Base-by-base conservation (phyloP, 2,797 vertebrate genomes). In the Acipenser transmontanus region DNA sequence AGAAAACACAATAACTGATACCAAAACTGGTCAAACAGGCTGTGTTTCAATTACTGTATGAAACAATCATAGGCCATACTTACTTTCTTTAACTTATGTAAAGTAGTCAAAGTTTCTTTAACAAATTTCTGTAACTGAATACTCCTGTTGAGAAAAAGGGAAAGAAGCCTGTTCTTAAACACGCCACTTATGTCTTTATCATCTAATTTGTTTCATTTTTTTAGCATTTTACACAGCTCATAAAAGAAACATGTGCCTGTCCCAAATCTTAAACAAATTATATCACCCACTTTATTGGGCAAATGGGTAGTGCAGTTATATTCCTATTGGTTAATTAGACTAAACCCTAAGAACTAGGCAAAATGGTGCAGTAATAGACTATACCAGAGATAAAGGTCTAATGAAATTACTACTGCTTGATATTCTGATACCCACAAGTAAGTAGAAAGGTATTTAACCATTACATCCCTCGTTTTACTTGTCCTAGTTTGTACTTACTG, bases 1-100 rank as follows among this genome's bases (percentile, higher is more conserved):
- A 62, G 34, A 52, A 47, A n/a, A 11, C 47, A n/a, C 62, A 20
- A 48, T 49, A 8, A 11, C 47, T 4, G 61, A 10, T 57, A 14
- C 12, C 47, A 34, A 34, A 34, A 34, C 4, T 34, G 34, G 34
- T 34, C 34, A 34, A 34, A 34, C 34, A 34, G 4, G 34, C 34
- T 34, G 34, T 34, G 34, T 34, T 34, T 34, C 34, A 34, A 34
- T 34, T 34, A 34, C 34, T 4, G 34, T 34, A 34, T 34, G 34
- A 34, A 34, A 34, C 34, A 34, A 34, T 34, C 34, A 34, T 4
- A 34, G 34, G 34, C 34, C 34, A 34, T 34, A 67, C 74, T 61
- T 49, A 91, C 89, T 82, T 91, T 91, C 10, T 80, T 84, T 62
- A 89, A 77, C 60, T 75, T 85, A 60, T 71, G 82, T n/a, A 91